These are phyloP conservation scores for Pelusios castaneus DNA, from an alignment of 2,113 vertebrate species.

Conservation along the genomic window DNA sequence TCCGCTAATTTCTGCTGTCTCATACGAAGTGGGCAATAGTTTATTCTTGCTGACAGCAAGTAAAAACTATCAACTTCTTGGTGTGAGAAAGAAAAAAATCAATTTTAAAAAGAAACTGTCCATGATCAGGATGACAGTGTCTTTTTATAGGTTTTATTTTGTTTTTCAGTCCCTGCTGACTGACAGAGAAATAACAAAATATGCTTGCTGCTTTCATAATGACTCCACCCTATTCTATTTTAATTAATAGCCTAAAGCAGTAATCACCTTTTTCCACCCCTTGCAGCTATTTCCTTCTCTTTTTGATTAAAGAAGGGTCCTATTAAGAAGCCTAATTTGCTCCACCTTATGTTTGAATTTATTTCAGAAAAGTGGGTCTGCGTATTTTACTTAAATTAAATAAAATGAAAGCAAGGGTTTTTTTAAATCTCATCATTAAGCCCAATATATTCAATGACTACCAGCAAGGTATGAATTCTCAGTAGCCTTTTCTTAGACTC, in stretches of 20 bases:
- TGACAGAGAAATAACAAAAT: not conserved
- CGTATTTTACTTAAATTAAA: not conserved
- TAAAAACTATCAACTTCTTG: slow-evolving; percentile 48
- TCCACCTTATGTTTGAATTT: not conserved
- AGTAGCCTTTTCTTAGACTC: not conserved
- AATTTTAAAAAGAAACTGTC: slow-evolving; percentile 36
- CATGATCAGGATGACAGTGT: slow-evolving; percentile 37
- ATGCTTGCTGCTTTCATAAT: slow-evolving; percentile 31
- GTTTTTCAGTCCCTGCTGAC: slow-evolving; percentile 38
- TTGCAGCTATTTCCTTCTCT: slow-evolving; percentile 19
- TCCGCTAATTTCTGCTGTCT: slow-evolving; percentile 53
- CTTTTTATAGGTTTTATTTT: slow-evolving; percentile 42
- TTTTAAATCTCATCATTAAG: not conserved
- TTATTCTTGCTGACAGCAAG: slow-evolving; percentile 58
- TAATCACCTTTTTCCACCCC: not conserved
- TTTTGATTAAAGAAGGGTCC: not conserved
- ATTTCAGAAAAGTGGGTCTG: not conserved
- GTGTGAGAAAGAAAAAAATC: slow-evolving; percentile 25
- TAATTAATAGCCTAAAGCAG: not conserved
- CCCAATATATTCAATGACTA: not conserved
- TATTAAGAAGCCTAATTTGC: not conserved
- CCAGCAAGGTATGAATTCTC: not conserved
- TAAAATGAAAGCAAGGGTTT: not conserved
- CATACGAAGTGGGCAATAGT: slow-evolving; percentile 14
- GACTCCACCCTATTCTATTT: not conserved